A percentile compares a stretch with the other conserved stretches of the same genome.
Evolutionary conservation across 2,113 vertebrate genomes (phyloP).

Genomic region (Pao palembangensis): DNA sequence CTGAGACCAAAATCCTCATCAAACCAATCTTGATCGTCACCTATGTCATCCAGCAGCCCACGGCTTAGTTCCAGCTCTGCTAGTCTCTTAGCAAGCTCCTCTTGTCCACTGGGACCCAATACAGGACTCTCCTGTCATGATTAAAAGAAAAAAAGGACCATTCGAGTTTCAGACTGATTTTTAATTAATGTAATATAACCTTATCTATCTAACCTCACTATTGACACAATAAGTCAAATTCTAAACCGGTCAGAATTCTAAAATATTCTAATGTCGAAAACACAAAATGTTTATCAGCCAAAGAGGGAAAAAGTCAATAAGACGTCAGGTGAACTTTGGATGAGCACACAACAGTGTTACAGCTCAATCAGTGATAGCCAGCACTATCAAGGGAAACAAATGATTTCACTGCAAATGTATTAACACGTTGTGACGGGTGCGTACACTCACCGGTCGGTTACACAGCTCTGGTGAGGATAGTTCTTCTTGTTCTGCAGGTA

Average conservation of each 20-base stretch:
- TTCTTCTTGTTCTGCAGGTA: constrained; percentile 85
- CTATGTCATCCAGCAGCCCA: constrained; percentile 83
- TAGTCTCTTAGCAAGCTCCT: constrained; percentile 90
- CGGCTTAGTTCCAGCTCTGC: constrained; percentile 89
- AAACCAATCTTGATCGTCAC: constrained; percentile 97
- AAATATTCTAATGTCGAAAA: constrained; percentile 1
- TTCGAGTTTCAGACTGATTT: neutral
- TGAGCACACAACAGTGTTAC: constrained; percentile 11
- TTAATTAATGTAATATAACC: neutral
- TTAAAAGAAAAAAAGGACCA: constrained; percentile 4
- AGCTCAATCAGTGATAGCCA: neutral
- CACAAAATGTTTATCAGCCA: constrained; percentile 6
- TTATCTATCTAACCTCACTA: neutral
- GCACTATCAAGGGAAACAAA: neutral
- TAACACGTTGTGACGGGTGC: neutral
- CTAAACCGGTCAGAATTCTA: neutral
- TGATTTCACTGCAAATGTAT: neutral
- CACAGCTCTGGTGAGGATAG: constrained; percentile 90
- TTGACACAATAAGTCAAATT: neutral
- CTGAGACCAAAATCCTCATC: constrained; percentile 98
- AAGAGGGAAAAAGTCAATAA: constrained; percentile 22
- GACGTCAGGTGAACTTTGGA: constrained; percentile 63
- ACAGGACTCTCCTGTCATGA: constrained; percentile 84
- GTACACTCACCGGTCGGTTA: constrained; percentile 83
- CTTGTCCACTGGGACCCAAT: constrained; percentile 86